Base-by-base conservation (phyloP, 2,113 vertebrate species). In the Psittacus erithacus region DNA sequence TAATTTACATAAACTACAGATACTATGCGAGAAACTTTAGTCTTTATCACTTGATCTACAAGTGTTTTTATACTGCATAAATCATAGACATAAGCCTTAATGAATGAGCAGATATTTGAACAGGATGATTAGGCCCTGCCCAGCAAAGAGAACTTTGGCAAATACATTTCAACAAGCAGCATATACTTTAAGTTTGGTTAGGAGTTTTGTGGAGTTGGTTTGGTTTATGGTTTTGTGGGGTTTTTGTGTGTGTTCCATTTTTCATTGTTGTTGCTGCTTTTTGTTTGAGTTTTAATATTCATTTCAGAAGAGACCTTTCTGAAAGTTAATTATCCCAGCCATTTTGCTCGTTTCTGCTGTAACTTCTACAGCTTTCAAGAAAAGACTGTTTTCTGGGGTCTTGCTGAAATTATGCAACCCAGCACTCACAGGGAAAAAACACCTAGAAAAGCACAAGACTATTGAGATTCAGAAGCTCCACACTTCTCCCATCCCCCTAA, bases 391-490 rank as follows among this genome's bases (percentile, higher is more conserved):
- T 87, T 43, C 70, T 82, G 8, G 11, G 78, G 20, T 46, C 39
- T 60, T 63, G 17, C 25, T 83, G 57, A 90, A 93, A 78, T 27
- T 7, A 92, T 11, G 6, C 9, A n/a, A 73, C 25, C 7, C 13
- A 88, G 13, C 1, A 16, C 6, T 47, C 17, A 67, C 0, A 20
- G 5, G 10, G 11, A 6, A 57, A 57, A 53, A 33, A n/a, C 1
- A 33, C 0, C 20, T n/a, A 75, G 11, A 43, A 49, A 90, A 85
- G 29, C 10, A 2, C 1, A 10, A 75, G 29, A 68, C 4, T 0
- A 64, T 31, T 65, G 43, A 0, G 0, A 50, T 46, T 90, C 71
- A 82, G 28, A 69, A 90, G 13, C 9, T 33, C 18, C 12, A 31
- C 12, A 31, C 6, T 55, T 44, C 3, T 19, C 22, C 8, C 3